Evolutionary conservation across 2,113 vertebrate genomes (phyloP).

Genomic region (Raja brachyura): DNA sequence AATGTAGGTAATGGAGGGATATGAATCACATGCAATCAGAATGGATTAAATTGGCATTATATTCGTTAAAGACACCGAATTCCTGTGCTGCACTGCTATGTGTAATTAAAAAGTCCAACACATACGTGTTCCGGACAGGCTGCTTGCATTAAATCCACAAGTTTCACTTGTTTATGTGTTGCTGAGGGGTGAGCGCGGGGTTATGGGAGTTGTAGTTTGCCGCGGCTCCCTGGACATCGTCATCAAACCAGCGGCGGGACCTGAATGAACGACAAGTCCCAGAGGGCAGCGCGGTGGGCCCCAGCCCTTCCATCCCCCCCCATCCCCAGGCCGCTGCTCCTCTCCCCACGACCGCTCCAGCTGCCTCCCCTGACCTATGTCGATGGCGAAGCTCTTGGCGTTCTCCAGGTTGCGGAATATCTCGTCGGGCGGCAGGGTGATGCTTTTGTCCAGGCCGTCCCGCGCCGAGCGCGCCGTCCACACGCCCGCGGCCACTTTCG

Average conservation of each 20-base stretch:
- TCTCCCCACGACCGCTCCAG: not conserved
- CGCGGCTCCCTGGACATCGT: too few species aligned
- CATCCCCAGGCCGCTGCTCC: too few species aligned
- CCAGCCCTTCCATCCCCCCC: not conserved
- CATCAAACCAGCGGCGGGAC: fast-evolving
- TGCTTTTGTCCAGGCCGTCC: constrained; percentile 86
- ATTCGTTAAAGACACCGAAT: too few species aligned
- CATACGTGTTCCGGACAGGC: not conserved
- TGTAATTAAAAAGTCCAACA: not conserved
- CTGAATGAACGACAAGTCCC: constrained; percentile 14
- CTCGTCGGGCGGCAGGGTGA: constrained; percentile 84
- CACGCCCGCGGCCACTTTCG: not conserved
- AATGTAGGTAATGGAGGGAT: too few species aligned
- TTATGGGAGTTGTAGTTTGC: constrained; percentile 43
- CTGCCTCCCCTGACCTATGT: constrained; percentile 71
- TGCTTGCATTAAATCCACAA: not conserved
- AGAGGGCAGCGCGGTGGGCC: not conserved
- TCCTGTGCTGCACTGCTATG: too few species aligned
- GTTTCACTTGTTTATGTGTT: not conserved
- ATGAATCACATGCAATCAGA: too few species aligned
- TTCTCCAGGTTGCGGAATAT: constrained; percentile 94
- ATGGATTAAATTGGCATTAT: too few species aligned
- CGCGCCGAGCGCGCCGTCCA: constrained; percentile 20
- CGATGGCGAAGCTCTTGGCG: constrained; percentile 92
- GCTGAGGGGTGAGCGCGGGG: not conserved